Conservation (phyloP, 2,797 vertebrate genomes). For the Parauchenoglanis ngamensis region DNA sequence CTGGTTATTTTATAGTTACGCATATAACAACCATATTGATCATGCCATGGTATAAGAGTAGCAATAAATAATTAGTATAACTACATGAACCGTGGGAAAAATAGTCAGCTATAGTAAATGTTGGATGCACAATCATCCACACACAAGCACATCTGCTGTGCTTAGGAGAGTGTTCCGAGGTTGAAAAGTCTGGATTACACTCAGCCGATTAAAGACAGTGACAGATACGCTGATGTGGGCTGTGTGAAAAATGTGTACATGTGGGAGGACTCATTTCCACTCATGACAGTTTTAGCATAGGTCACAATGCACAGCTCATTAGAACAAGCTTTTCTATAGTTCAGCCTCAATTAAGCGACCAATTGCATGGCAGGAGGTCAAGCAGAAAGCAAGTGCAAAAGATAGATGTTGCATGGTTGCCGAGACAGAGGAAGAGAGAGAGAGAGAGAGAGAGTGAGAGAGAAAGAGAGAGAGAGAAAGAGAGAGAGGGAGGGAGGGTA, state of each 20-base stretch:
- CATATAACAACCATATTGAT: background rate
- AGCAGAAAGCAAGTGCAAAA: constrained; percentile 43
- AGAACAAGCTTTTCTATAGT: constrained; percentile 15
- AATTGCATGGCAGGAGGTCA: constrained; percentile 32
- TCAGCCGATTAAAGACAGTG: constrained; percentile 54
- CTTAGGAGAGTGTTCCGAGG: constrained; percentile 25
- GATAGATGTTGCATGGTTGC: constrained; percentile 33
- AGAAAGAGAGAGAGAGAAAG: constrained; percentile 15
- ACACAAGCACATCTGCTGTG: background rate
- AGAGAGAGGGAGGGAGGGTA: background rate
- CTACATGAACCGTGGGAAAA: background rate
- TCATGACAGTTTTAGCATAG: constrained; percentile 2
- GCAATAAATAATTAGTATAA: background rate
- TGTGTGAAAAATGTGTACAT: background rate
- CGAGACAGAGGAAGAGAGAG: constrained; percentile 29
- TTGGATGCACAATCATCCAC: background rate
- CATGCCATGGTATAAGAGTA: background rate
- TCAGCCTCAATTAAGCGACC: constrained; percentile 45
- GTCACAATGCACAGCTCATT: background rate
- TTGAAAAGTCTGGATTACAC: constrained; percentile 44
- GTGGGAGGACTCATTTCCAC: constrained; percentile 5
- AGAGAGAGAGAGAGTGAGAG: constrained; percentile 31
- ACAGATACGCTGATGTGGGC: constrained; percentile 37
- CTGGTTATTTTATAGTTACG: background rate
- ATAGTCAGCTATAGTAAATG: background rate